Evolutionary conservation across 2,113 vertebrate genomes (phyloP).

Genomic region (Peromyscus leucopus): DNA sequence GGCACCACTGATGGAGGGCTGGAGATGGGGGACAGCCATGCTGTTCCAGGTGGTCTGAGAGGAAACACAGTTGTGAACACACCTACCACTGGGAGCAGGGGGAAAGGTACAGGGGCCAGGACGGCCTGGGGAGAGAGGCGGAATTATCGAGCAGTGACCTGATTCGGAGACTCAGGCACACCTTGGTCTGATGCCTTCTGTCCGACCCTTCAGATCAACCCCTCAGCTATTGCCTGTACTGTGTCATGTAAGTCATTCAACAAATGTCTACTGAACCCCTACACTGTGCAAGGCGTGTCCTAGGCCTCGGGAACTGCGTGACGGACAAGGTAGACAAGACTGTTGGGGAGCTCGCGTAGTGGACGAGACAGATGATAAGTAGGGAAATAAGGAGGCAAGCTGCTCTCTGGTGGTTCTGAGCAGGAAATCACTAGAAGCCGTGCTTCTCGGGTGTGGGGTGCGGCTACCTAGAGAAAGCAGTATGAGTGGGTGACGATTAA

Average conservation of each 20-base stretch:
- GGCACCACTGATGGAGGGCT: background rate
- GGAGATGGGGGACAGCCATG: background rate
- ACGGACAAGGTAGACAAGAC: background rate
- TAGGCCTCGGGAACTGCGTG: background rate
- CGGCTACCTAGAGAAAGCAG: background rate
- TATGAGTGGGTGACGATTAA: background rate
- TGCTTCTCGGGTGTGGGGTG: background rate
- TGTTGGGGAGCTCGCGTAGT: background rate
- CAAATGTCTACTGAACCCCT: background rate
- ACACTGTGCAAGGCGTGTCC: background rate
- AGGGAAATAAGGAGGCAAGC: background rate
- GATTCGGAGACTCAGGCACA: background rate
- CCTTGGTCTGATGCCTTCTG: background rate
- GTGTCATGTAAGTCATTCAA: background rate
- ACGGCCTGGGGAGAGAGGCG: background rate
- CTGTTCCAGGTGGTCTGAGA: background rate
- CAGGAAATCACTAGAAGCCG: background rate
- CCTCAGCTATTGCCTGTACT: background rate
- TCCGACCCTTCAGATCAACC: background rate
- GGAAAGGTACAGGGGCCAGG: background rate
- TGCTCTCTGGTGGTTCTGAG: background rate
- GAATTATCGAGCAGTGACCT: conserved; percentile 8
- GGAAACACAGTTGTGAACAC: background rate
- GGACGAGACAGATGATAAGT: background rate
- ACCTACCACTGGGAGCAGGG: background rate